Evolutionary conservation across 2,113 vertebrate genomes (phyloP).

Genomic region (Neodon shergylaensis): DNA sequence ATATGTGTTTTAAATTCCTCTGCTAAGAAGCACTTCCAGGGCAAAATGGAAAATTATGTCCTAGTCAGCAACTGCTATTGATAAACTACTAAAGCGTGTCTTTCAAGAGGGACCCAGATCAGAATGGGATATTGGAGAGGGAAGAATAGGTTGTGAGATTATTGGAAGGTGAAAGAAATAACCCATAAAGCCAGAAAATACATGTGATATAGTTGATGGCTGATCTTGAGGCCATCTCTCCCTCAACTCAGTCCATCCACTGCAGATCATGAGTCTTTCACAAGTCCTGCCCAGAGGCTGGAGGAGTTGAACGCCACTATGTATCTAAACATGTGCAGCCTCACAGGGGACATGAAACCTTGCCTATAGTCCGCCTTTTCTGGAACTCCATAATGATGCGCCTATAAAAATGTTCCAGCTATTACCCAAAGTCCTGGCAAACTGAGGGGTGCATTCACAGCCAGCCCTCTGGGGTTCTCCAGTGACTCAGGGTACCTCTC

Average conservation of each 20-base stretch:
- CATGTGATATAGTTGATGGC: constrained; percentile 39
- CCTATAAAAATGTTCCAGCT: constrained; percentile 71
- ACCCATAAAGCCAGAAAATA: constrained; percentile 8
- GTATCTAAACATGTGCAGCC: constrained; percentile 45
- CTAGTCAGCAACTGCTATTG: neutral
- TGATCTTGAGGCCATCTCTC: neutral
- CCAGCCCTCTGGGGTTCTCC: constrained; percentile 67
- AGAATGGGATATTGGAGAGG: neutral
- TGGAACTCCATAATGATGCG: constrained; percentile 57
- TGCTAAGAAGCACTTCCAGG: constrained; percentile 21
- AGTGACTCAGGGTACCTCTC: constrained; percentile 48
- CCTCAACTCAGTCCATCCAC: constrained; percentile 30
- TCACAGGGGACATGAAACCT: constrained; percentile 38
- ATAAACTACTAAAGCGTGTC: constrained; percentile 9
- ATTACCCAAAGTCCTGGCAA: constrained; percentile 71
- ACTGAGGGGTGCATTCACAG: constrained; percentile 40
- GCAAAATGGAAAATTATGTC: constrained; percentile 4
- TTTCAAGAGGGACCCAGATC: neutral
- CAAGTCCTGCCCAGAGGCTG: neutral
- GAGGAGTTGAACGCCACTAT: constrained; percentile 32
- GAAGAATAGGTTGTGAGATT: neutral
- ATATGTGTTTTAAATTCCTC: neutral
- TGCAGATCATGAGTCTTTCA: constrained; percentile 44
- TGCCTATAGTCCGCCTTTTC: constrained; percentile 14
- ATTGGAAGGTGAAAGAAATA: constrained; percentile 29